These are phyloP conservation scores for Megastigmus dorsalis DNA, from an alignment of 2,888 invertebrate species.

Conservation along the genomic window DNA sequence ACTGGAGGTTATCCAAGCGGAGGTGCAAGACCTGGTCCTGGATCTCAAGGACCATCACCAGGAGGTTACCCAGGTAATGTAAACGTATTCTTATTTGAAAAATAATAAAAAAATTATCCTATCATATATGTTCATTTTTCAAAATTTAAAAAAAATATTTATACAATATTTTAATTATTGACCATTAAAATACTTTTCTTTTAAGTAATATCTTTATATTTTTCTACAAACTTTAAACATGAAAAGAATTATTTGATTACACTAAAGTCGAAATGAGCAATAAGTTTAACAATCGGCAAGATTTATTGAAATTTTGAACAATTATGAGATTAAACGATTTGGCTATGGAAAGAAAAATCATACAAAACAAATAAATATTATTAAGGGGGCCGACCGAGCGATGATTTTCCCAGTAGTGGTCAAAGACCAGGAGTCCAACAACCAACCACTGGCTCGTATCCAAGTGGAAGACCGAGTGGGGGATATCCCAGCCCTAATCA, in stretches of 20 bases:
- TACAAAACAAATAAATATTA: constrained; percentile 51
- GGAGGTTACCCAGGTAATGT: constrained; percentile 56
- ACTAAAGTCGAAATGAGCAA: background rate
- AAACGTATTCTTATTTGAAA: background rate
- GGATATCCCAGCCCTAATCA: constrained; percentile 56
- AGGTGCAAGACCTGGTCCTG: constrained; percentile 57
- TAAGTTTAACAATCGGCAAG: background rate
- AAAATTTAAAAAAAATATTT: background rate
- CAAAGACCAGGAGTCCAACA: constrained; percentile 55
- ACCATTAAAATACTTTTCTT: too few species aligned
- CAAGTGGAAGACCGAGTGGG: constrained; percentile 58
- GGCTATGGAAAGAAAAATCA: constrained; percentile 25
- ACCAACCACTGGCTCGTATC: constrained; percentile 54
- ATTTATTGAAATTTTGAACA: background rate
- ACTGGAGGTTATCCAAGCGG: constrained; percentile 66
- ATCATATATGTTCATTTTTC: background rate
- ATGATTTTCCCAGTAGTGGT: constrained; percentile 59
- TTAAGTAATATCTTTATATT: too few species aligned
- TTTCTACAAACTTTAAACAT: too few species aligned
- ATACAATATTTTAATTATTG: background rate
- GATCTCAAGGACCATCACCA: constrained; percentile 51
- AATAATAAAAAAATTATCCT: background rate
- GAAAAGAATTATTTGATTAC: background rate
- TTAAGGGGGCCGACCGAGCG: constrained; percentile 56
- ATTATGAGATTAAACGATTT: background rate